These are phyloP conservation scores for Drosophila quinaria DNA, from an alignment of 2,888 invertebrate species.

Conservation along the genomic window DNA sequence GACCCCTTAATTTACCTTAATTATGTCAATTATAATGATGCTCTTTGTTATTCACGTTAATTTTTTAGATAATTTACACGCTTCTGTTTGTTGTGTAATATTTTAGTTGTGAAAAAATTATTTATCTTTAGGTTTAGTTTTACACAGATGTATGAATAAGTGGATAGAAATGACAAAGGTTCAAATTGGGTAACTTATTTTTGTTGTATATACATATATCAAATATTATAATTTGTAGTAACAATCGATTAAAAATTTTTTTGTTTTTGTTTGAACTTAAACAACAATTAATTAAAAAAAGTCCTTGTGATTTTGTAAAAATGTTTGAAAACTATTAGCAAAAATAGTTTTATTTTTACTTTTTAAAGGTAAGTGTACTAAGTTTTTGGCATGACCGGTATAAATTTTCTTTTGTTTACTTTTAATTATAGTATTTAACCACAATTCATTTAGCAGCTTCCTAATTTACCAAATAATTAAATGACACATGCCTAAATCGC, in stretches of 20 bases:
- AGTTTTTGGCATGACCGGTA: background rate
- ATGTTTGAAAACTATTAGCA: too few species aligned
- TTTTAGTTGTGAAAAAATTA: background rate
- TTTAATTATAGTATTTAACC: background rate
- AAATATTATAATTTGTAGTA: too few species aligned
- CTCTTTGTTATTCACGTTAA: constrained; percentile 13
- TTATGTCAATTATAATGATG: constrained; percentile 40
- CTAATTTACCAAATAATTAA: background rate
- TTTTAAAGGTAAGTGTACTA: background rate
- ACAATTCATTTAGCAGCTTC: constrained; percentile 1
- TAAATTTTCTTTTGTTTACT: background rate
- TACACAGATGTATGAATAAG: background rate
- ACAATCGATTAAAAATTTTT: too few species aligned
- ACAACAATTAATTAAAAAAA: too few species aligned
- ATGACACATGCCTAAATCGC: constrained; percentile 1
- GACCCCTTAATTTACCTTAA: constrained; percentile 24
- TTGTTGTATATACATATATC: too few species aligned
- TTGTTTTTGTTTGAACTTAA: too few species aligned
- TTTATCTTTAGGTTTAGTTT: background rate
- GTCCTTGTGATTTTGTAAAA: too few species aligned
- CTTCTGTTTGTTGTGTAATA: constrained; percentile 5
- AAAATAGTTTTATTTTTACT: too few species aligned
- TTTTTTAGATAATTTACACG: constrained; percentile 13
- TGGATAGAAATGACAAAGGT: background rate
- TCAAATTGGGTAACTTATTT: too few species aligned